Base-by-base conservation (phyloP, 92 coral and sea anemone species). In the Plumapathes pennacea region DNA sequence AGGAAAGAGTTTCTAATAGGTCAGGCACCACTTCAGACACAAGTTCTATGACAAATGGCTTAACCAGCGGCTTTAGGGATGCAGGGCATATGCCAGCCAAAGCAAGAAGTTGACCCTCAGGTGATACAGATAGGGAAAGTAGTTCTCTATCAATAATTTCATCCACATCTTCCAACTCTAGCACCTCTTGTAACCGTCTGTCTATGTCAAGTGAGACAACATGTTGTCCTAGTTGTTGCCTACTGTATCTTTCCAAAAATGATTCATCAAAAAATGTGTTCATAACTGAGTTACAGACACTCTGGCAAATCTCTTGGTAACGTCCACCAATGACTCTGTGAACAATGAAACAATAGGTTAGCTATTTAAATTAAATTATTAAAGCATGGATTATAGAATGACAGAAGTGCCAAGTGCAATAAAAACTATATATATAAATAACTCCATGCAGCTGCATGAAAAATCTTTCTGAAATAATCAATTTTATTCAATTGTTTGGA, bases 21-120 rank as follows among this genome's bases (percentile, higher is more conserved):
- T 22, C 64, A 15, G 95, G 85, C 28, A 76, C 65, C 33, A 76
- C 59, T 14, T 86, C 85, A 50, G 89, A 55, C 13, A 76, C 70
- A 23, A 71, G 18, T 38, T 76, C 89, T 56, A 86, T 65, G 3
- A 86, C 32, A 59, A 76, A 76, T 5, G 95, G 95, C 37, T 85
- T 64, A 39, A 86, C 62, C 15, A 86, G 45, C 38, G 82, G 71
- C 25, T 67, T 66, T 15, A 86, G 48, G 1, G 74, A 60, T 23
- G 64, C 54, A 67, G 67, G 44, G 24, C 76, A 38, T 14, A 86
- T 38, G 12, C 95, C 95, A 40, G 62, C 67, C 52, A 56, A 57
- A 7, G 69, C 30, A 11, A 86, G 57, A n/a, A 86, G 57, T 49
- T 86, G 89, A 20, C 89, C 95, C 26, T 86, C 95, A n/a, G 95